Evolutionary conservation across 2,888 invertebrate species (phyloP), one percentile per base, ranked within the genome.

Genomic region (Synergus japonicus): DNA sequence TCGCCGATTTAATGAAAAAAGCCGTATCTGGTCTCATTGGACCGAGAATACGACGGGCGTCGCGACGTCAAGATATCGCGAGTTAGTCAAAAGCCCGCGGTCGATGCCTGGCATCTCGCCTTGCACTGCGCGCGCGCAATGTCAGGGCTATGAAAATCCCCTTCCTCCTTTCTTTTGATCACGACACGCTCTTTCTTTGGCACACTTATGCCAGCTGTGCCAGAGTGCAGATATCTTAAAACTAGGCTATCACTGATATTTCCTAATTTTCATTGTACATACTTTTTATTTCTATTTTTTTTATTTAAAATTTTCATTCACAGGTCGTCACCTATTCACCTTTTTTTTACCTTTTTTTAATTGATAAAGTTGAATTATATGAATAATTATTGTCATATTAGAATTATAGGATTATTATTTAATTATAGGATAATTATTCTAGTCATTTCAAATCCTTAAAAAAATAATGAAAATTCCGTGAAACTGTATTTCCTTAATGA

Each of bases 111-210:
- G 67, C 60, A 80, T 80, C 83, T 79, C 37, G 64, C 15, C 78
- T 54, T 58, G 76, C 43, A 73, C 65, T 80, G 81, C 82, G 86
- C 86, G 86, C 88, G 85, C 85, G 84, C 89, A 90, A 91, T 90
- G 91, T 90, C 91, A 91, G 81, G 90, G 90, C 88, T 87, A 86
- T 78, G 78, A 76, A 77, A 37, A 79, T 82, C 81, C 85, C 84
- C 82, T 84, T 73, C 73, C 80, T 83, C 85, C 82, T 63, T 63
- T 63, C 58, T 58, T 37, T 83, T 78, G 67, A 46, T 66, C 65
- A 66, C 78, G 60, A 66, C 76, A 65, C 77, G 81, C 86, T 88
- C 87, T 88, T 89, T 88, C 89, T 88, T 85, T 85, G 89, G 86
- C 89, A 88, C 79, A 89, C 89, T 89, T 89, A 86, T 82, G 77